These are phyloP conservation scores for Leucoraja erinaceus DNA, from an alignment of 2,113 vertebrate species.

Conservation along the genomic window DNA sequence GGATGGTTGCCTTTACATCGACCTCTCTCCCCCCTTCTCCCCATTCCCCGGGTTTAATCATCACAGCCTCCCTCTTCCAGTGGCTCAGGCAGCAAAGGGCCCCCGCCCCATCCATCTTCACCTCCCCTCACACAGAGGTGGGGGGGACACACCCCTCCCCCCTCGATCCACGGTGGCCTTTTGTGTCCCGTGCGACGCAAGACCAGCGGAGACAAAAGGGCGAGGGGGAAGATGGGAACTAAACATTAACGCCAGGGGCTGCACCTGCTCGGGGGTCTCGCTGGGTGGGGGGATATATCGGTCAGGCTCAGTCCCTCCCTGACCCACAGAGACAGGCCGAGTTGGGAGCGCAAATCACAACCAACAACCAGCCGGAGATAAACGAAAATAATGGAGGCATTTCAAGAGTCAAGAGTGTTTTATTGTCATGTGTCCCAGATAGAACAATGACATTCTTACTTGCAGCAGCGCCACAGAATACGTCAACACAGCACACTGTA, in stretches of 20 bases:
- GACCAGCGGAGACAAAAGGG: constrained; percentile 7
- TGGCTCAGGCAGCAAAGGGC: background rate
- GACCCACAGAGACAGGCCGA: background rate
- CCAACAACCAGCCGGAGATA: background rate
- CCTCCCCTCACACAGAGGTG: background rate
- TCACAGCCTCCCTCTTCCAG: background rate
- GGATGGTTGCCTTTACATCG: background rate
- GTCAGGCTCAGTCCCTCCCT: background rate
- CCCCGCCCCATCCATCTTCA: background rate
- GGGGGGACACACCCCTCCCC: background rate
- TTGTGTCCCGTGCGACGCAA: background rate
- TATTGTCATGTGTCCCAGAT: no score
- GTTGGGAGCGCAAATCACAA: background rate
- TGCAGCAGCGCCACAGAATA: no score
- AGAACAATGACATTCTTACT: no score
- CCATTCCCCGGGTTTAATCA: background rate
- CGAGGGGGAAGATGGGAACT: background rate
- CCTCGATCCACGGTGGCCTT: background rate
- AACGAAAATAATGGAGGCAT: no score
- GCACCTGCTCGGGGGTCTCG: background rate
- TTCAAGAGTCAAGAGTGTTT: no score
- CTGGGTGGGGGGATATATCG: background rate
- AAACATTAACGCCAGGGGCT: background rate
- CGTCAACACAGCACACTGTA: no score
- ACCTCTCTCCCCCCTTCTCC: background rate